Evolutionary conservation across 1,140 invertebrate genomes (phyloP).

Genomic region (Arctopsyche grandis): DNA sequence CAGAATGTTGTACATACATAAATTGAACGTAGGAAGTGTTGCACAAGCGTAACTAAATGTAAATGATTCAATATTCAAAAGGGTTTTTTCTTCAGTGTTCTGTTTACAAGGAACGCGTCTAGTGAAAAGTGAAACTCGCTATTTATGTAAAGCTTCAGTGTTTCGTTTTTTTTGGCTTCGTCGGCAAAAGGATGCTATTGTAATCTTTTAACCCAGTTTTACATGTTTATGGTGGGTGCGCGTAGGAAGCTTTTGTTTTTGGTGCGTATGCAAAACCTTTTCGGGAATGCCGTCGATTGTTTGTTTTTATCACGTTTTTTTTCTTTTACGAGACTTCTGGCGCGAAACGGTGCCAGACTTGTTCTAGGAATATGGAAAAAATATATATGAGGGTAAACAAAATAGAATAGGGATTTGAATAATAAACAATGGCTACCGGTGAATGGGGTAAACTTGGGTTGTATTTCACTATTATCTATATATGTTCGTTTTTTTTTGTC

Average conservation of each 20-base stretch:
- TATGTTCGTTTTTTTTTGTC: background rate
- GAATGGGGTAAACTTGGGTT: background rate
- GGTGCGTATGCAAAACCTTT: constrained; percentile 51
- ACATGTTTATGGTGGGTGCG: constrained; percentile 50
- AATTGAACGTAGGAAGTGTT: background rate
- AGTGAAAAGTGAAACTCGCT: constrained; percentile 52
- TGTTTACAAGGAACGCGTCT: constrained; percentile 35
- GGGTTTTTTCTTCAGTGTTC: background rate
- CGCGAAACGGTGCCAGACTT: constrained; percentile 40
- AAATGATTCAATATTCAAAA: background rate
- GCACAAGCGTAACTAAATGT: constrained; percentile 3
- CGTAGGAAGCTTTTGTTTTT: constrained; percentile 39
- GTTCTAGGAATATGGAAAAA: constrained; percentile 47
- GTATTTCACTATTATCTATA: background rate
- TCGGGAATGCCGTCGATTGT: constrained; percentile 29
- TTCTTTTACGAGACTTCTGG: constrained; percentile 2
- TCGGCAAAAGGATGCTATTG: constrained; percentile 1
- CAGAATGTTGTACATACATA: too few relatives aligned
- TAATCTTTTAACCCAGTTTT: constrained; percentile 52
- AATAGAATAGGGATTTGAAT: constrained; percentile 31
- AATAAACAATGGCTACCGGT: constrained; percentile 50
- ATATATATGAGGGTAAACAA: constrained; percentile 16
- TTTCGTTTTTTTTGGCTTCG: constrained; percentile 26
- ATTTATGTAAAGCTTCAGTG: background rate
- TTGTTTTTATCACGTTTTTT: constrained; percentile 33